Conservation (phyloP, 2,113 vertebrate species). For the Daboia siamensis region DNA sequence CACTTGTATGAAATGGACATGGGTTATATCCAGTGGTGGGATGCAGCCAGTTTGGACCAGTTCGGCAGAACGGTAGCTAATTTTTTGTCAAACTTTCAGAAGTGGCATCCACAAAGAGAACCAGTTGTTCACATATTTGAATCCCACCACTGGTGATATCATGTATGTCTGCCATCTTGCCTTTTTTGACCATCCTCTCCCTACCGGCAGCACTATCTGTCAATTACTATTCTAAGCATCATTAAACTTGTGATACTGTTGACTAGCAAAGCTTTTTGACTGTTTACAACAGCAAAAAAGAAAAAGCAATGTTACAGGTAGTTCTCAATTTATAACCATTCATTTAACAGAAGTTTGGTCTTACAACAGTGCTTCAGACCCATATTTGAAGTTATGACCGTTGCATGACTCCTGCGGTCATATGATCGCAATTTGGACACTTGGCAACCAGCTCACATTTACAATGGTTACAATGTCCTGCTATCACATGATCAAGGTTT, state of each 20-base stretch:
- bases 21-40: neutral
- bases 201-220: neutral
- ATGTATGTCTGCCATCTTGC: neutral
- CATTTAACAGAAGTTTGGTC: neutral
- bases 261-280: neutral
- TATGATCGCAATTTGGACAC: neutral
- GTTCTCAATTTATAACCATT: neutral
- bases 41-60: too few species aligned
- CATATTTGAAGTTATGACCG: neutral
- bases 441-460: neutral
- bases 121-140: too few species aligned
- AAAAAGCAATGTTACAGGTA: neutral
- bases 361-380: neutral
- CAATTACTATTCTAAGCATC: neutral
- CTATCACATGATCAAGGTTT: neutral
- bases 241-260: neutral
- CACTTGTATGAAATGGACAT: neutral
- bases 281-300: neutral
- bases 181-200: neutral
- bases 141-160: neutral
- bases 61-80: too few species aligned
- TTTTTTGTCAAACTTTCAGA: too few species aligned
- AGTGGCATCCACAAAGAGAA: too few species aligned
- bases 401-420: neutral
- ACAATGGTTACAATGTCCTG: neutral